phyloP scores from a whole-genome alignment of 2,113 vertebrate species.

The Castor canadensis region DNA sequence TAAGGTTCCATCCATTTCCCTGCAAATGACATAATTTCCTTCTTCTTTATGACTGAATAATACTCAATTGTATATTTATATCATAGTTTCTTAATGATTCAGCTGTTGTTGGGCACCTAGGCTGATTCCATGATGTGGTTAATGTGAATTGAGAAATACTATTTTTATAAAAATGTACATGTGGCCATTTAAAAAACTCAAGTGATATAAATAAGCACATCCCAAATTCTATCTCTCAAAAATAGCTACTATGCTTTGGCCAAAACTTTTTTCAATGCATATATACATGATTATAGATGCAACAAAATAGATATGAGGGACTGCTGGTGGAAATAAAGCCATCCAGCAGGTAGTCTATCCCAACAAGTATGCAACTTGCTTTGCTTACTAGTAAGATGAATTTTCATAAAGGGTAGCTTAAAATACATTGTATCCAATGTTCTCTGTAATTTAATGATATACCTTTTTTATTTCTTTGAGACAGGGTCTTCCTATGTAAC shows the following conservation, averaged over 20 bases:
- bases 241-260: background rate
- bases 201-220: background rate
- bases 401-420: conserved; percentile 3
- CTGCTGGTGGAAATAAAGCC: background rate
- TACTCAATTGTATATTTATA: too few species aligned
- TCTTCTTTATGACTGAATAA: too few species aligned
- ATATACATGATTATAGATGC: background rate
- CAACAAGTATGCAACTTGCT: background rate
- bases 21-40: too few species aligned
- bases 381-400: background rate
- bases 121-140: too few species aligned
- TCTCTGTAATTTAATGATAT: background rate
- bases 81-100: too few species aligned
- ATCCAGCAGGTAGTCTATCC: background rate
- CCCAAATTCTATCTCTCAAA: background rate
- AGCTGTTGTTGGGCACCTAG: too few species aligned
- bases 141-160: background rate
- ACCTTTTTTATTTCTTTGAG: too few species aligned
- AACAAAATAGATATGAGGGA: background rate
- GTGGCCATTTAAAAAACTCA: conserved; percentile 7
- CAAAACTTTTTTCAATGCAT: conserved; percentile 15
- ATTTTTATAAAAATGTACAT: conserved; percentile 37
- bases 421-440: background rate
- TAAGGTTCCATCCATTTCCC: too few species aligned
- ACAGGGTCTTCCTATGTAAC: background rate